These are phyloP conservation scores for Gorsachius magnificus DNA, from an alignment of 2,797 vertebrate species.

Conservation along the genomic window DNA sequence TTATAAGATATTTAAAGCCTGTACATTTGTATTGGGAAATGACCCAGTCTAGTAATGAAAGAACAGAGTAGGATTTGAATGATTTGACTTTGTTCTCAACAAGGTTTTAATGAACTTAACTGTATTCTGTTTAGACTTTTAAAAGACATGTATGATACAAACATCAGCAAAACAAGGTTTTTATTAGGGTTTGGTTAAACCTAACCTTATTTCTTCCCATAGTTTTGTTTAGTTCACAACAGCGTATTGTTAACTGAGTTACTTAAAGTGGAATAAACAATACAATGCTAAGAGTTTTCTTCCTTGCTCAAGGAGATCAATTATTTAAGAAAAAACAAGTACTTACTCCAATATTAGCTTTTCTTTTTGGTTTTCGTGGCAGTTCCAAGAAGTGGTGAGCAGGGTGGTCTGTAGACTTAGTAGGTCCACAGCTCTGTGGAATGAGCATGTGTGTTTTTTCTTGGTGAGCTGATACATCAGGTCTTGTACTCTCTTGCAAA, in stretches of 20 bases:
- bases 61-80: neutral
- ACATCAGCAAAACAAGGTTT: neutral
- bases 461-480: neutral
- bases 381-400: neutral
- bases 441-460: neutral
- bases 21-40: slow-evolving; percentile 18
- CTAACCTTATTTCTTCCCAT: neutral
- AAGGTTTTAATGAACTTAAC: neutral
- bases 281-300: neutral
- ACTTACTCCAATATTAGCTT: neutral
- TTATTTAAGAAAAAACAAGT: neutral
- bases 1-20: slow-evolving; percentile 57
- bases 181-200: neutral
- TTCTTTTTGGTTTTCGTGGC: neutral
- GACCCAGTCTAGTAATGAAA: neutral
- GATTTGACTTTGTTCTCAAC: neutral
- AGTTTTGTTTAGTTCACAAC: neutral
- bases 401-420: neutral
- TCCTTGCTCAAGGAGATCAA: neutral
- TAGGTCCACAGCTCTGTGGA: neutral
- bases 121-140: neutral
- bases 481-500: neutral
- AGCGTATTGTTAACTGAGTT: neutral
- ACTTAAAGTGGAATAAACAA: neutral
- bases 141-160: neutral